Conservation (phyloP, 2,888 invertebrate genomes). For the Euzetes globulus region DNA sequence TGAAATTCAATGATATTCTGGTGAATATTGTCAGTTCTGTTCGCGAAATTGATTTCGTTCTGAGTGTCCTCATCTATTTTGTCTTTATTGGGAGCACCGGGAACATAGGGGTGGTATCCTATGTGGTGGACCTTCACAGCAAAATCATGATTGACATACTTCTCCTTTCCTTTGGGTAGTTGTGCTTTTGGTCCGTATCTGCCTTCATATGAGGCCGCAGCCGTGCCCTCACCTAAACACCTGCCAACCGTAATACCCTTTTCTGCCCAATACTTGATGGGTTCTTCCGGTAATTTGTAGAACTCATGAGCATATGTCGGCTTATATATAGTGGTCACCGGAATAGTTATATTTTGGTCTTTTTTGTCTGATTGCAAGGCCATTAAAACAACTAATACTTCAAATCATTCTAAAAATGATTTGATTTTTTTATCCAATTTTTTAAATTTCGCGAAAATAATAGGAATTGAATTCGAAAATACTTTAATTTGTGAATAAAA, state of each 20-base stretch:
- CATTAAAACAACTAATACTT: too few species aligned
- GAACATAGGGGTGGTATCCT: not conserved
- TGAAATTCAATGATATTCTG: not conserved
- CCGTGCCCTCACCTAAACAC: not conserved
- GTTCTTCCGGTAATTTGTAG: not conserved
- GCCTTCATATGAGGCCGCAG: not conserved
- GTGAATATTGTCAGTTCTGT: not conserved
- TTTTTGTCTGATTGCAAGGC: too few species aligned
- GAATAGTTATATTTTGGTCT: not conserved
- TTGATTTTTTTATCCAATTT: too few species aligned
- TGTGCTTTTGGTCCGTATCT: not conserved
- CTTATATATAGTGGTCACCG: constrained; percentile 1
- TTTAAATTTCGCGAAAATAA: too few species aligned
- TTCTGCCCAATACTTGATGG: not conserved
- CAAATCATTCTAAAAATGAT: too few species aligned
- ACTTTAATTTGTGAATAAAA: too few species aligned
- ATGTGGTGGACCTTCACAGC: not conserved
- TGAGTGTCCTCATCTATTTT: not conserved
- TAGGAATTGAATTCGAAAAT: too few species aligned
- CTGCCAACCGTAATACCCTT: not conserved
- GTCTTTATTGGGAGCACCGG: not conserved
- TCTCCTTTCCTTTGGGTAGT: not conserved
- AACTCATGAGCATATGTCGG: not conserved
- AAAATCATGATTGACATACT: not conserved
- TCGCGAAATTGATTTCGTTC: not conserved